Evolutionary conservation across 1,140 invertebrate genomes (phyloP).

Genomic region (Drosophila watanabei): DNA sequence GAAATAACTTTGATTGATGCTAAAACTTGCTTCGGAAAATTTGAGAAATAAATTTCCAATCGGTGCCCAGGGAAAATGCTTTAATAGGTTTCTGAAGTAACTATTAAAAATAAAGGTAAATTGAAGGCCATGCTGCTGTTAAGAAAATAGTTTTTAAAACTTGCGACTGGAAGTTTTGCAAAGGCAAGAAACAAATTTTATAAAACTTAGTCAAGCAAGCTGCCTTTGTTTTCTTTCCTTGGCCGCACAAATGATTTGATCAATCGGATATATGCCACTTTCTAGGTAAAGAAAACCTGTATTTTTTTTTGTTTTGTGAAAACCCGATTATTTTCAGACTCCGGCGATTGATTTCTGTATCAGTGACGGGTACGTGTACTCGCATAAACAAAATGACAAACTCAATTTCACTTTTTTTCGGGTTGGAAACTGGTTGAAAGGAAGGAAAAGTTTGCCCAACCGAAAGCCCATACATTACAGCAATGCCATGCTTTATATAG

Average conservation of each 20-base stretch:
- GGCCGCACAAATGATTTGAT: constrained; percentile 5
- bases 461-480: constrained; percentile 63
- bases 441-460: constrained; percentile 59
- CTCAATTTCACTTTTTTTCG: constrained; percentile 78
- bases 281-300: constrained; percentile 2
- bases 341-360: constrained; percentile 34
- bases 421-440: constrained; percentile 9
- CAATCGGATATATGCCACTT: constrained; percentile 8
- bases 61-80: background rate
- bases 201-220: background rate
- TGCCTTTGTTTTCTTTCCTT: background rate
- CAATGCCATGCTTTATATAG: constrained; percentile 82
- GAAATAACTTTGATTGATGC: constrained; percentile 31
- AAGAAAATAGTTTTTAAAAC: constrained; percentile 1
- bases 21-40: constrained; percentile 6
- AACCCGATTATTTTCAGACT: constrained; percentile 18
- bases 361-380: constrained; percentile 27
- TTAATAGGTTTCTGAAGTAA: background rate
- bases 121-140: background rate
- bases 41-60: background rate
- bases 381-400: constrained; percentile 72
- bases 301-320: background rate
- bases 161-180: background rate
- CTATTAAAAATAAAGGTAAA: background rate
- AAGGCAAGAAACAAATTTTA: background rate